Conservation (phyloP, 1,140 invertebrate genomes). For the Drosophila eugracilis region DNA sequence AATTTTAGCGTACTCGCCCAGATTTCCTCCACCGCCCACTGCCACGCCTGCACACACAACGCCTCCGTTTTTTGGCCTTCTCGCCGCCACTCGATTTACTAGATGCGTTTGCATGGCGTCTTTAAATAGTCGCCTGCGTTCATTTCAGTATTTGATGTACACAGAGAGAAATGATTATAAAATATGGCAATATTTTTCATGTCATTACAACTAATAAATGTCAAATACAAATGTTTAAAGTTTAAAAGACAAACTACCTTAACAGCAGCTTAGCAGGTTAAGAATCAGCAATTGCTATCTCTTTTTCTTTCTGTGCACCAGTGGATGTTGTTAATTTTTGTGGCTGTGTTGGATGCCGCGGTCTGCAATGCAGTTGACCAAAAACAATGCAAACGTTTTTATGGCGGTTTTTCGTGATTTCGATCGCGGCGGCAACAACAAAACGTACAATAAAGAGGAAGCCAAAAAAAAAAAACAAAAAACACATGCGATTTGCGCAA, state of each 20-base stretch:
- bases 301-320: background rate
- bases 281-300: too few relatives aligned
- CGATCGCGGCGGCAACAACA: conserved; percentile 52
- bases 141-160: conserved; percentile 19
- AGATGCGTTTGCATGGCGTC: conserved; percentile 34
- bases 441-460: background rate
- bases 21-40: conserved; percentile 6
- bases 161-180: background rate
- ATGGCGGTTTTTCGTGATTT: conserved; percentile 62
- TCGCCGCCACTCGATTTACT: conserved; percentile 4
- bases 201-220: too few relatives aligned
- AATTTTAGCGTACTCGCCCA: conserved; percentile 17
- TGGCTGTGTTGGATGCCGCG: conserved; percentile 17
- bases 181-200: too few relatives aligned
- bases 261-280: too few relatives aligned
- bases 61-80: conserved; percentile 39
- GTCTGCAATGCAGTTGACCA: conserved; percentile 73
- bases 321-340: conserved; percentile 21
- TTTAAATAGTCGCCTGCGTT: conserved; percentile 47
- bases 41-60: conserved; percentile 28
- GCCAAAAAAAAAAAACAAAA: conserved; percentile 7
- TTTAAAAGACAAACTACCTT: too few relatives aligned
- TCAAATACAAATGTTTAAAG: too few relatives aligned
- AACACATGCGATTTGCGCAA: conserved; percentile 73
- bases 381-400: conserved; percentile 74